Conservation (phyloP, 1,140 invertebrate genomes). For the Formica exsecta region DNA sequence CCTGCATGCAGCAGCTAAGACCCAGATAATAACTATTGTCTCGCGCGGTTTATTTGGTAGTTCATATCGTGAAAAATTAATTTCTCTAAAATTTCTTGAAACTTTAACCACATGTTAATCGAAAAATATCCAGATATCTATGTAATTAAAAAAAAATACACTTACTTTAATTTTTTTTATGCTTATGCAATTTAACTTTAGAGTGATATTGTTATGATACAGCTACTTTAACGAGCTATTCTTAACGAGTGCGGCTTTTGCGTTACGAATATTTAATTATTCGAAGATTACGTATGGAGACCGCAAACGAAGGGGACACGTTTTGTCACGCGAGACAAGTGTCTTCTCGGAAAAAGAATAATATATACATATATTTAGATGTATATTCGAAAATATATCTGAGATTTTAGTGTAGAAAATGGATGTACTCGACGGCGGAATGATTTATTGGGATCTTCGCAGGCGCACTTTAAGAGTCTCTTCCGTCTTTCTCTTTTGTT, state of each 20-base stretch:
- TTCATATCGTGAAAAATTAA: too few relatives aligned
- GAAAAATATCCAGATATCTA: too few relatives aligned
- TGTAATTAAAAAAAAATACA: too few relatives aligned
- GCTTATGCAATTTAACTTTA: too few relatives aligned
- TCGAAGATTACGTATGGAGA: not conserved
- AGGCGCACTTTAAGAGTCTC: slow-evolving; percentile 1
- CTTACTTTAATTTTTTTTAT: too few relatives aligned
- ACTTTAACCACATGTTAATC: too few relatives aligned
- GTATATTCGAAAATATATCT: slow-evolving; percentile 18
- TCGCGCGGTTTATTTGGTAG: not conserved
- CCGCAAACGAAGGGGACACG: not conserved
- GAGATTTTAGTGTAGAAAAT: slow-evolving; percentile 4
- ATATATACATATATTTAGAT: not conserved
- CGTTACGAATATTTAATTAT: not conserved
- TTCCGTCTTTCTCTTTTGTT: slow-evolving; percentile 11
- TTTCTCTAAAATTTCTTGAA: too few relatives aligned
- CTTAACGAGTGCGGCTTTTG: not conserved
- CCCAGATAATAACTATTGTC: slow-evolving; percentile 40
- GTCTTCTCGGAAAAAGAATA: not conserved
- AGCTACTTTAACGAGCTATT: not conserved
- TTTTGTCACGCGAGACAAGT: not conserved
- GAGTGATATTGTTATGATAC: too few relatives aligned
- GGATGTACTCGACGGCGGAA: not conserved
- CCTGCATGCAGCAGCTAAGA: not conserved
- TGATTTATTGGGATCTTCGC: slow-evolving; percentile 65